Evolutionary conservation across 2,113 vertebrate genomes (phyloP).

Genomic region (Sphyrna mokarran): DNA sequence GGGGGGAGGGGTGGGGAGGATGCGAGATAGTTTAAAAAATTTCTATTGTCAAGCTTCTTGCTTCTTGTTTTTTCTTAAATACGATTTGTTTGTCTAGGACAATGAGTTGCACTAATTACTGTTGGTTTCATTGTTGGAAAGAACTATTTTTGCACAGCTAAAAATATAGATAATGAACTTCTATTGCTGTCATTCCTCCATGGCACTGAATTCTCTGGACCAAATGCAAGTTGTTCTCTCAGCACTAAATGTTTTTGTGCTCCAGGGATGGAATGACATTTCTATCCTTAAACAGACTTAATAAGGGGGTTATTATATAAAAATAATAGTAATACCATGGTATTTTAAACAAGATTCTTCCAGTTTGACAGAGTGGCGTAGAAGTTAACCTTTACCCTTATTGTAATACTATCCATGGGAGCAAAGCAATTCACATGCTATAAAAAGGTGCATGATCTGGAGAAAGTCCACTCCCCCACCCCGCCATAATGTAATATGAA

Average conservation of each 20-base stretch:
- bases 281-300: conserved; percentile 18
- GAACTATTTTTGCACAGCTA: neutral
- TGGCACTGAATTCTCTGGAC: neutral
- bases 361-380: conserved; percentile 14
- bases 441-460: neutral
- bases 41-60: neutral
- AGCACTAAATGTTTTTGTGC: neutral
- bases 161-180: neutral
- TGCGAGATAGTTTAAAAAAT: neutral
- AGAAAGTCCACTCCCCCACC: neutral
- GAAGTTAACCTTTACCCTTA: conserved; percentile 28
- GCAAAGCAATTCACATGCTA: conserved; percentile 23
- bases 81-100: neutral
- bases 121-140: neutral
- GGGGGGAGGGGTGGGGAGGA: neutral
- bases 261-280: conserved; percentile 11
- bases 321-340: conserved; percentile 27
- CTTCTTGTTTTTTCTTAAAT: neutral
- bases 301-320: neutral
- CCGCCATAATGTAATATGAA: neutral
- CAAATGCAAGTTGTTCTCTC: neutral
- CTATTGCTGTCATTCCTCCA: neutral
- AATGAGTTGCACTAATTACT: neutral
- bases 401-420: conserved; percentile 33
- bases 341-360: conserved; percentile 30